phyloP scores from a whole-genome alignment of 2,113 vertebrate species.

The Campylomormyrus numenius region DNA sequence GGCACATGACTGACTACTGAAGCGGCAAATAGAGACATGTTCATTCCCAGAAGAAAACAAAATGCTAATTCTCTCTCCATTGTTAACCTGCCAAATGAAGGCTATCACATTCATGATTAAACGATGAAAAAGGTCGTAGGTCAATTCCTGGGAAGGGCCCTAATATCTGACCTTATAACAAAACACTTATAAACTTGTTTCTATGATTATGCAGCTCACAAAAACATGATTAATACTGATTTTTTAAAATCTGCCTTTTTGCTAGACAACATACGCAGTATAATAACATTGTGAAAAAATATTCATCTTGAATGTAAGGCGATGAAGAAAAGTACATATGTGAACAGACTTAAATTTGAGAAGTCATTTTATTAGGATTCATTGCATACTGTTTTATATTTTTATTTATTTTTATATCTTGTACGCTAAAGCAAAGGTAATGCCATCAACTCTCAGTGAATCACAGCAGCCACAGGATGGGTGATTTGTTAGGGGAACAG shows the following conservation, averaged over 20 bases:
- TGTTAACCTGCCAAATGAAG: neutral
- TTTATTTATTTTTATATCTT: neutral
- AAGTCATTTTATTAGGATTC: neutral
- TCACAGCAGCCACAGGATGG: neutral
- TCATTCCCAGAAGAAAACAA: neutral
- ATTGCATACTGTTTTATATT: neutral
- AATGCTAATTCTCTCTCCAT: neutral
- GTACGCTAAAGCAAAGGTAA: neutral
- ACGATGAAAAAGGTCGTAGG: neutral
- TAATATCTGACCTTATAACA: neutral
- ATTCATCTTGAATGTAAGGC: neutral
- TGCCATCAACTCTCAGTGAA: neutral
- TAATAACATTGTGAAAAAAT: neutral
- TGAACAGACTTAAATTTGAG: neutral
- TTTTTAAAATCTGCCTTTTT: neutral
- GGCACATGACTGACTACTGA: slow-evolving; percentile 1
- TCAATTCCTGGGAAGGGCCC: neutral
- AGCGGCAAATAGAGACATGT: neutral
- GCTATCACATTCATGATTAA: neutral
- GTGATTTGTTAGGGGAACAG: slow-evolving; percentile 20
- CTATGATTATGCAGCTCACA: neutral
- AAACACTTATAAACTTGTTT: neutral
- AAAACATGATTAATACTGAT: neutral
- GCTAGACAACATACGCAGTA: neutral
- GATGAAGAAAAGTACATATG: neutral